Percentiles rank a stretch among this genome's conserved stretches.
Conservation (phyloP, 2,888 invertebrate genomes). For the Stenodema calcarata region DNA sequence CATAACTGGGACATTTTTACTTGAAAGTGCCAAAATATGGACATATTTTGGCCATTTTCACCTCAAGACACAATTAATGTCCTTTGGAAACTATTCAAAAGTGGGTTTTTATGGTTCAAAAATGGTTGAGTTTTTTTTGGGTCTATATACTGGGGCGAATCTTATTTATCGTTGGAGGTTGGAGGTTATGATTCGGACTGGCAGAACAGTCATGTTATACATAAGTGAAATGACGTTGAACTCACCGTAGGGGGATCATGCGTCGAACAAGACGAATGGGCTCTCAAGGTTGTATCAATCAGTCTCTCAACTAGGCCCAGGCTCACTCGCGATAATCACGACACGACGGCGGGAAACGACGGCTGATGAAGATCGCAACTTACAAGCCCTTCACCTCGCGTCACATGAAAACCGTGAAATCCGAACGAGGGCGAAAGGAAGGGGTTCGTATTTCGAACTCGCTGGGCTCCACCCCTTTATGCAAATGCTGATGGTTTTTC, state of each 20-base stretch:
- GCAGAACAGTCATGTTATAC: neutral
- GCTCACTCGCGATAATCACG: constrained; percentile 29
- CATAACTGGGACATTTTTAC: no score
- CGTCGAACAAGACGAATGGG: constrained; percentile 47
- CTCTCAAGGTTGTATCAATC: constrained; percentile 40
- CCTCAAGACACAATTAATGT: no score
- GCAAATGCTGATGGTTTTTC: constrained; percentile 22
- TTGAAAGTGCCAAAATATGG: no score
- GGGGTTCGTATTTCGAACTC: neutral
- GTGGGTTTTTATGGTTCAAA: no score
- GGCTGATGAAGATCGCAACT: constrained; percentile 39
- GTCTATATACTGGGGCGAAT: no score
- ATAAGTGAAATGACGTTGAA: neutral
- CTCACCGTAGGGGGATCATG: constrained; percentile 38
- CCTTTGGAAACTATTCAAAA: no score
- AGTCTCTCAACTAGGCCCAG: neutral
- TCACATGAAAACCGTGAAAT: constrained; percentile 46
- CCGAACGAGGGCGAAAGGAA: neutral
- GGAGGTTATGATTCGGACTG: no score
- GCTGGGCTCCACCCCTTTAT: constrained; percentile 41
- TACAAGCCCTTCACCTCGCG: neutral
- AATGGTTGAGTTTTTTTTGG: no score
- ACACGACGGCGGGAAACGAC: neutral
- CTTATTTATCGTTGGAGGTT: no score
- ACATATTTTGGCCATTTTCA: no score